Percentiles rank a stretch among this genome's conserved stretches.
Evolutionary conservation across 2,113 vertebrate genomes (phyloP).

Genomic region (Neoarius graeffei): DNA sequence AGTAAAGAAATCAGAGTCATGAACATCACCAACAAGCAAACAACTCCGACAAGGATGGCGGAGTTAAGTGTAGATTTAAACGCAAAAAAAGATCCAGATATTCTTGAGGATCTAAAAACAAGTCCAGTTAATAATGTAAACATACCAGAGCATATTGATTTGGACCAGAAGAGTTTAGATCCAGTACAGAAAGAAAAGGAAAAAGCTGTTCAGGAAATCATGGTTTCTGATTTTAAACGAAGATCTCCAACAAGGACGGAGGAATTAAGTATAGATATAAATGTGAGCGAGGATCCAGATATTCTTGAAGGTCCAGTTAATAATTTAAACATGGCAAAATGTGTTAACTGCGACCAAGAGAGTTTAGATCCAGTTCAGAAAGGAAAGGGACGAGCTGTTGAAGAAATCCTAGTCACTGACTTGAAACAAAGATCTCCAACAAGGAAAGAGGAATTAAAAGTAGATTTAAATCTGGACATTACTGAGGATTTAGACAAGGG

Average conservation of each 20-base stretch:
- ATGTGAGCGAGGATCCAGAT: not conserved
- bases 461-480: too few relatives aligned
- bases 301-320: not conserved
- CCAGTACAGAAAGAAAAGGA: not conserved
- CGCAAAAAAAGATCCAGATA: not conserved
- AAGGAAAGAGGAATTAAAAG: not conserved
- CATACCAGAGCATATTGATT: not conserved
- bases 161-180: not conserved
- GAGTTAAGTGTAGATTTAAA: not conserved
- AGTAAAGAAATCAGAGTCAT: not conserved
- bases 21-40: not conserved
- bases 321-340: not conserved
- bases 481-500: not conserved
- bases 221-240: not conserved
- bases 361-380: not conserved
- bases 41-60: not conserved
- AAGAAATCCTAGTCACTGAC: not conserved
- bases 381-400: not conserved
- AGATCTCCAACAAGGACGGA: not conserved
- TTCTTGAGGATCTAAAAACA: not conserved
- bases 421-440: slow-evolving; percentile 15
- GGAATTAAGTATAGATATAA: not conserved
- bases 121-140: not conserved
- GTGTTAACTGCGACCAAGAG: not conserved
- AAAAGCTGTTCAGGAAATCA: not conserved